These are phyloP conservation scores for Lucilia sericata DNA, from an alignment of 1,140 invertebrate genomes.

Conservation along the genomic window DNA sequence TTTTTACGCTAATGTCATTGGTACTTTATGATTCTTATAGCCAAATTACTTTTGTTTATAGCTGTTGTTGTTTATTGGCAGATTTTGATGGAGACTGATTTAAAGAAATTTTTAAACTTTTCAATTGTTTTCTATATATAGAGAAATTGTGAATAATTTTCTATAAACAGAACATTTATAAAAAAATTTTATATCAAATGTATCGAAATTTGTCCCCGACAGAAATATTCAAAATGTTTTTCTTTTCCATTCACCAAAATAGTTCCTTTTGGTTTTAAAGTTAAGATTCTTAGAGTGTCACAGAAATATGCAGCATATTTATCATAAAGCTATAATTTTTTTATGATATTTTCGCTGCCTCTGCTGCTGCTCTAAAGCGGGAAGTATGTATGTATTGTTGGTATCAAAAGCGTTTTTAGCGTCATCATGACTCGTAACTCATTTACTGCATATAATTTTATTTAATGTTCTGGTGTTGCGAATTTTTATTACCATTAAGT, in stretches of 20 bases:
- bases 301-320: neutral
- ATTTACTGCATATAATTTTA: constrained; percentile 37
- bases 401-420: neutral
- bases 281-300: neutral
- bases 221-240: neutral
- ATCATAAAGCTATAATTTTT: too few species aligned
- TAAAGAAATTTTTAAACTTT: too few species aligned
- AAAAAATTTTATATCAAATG: too few species aligned
- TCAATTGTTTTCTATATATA: too few species aligned
- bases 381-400: constrained; percentile 7
- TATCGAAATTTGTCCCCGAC: too few species aligned
- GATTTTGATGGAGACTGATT: neutral
- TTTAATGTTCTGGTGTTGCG: constrained; percentile 39
- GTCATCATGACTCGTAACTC: constrained; percentile 29
- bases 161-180: too few species aligned
- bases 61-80: too few species aligned
- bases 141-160: too few species aligned
- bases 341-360: neutral
- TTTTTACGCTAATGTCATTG: neutral
- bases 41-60: neutral
- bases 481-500: constrained; percentile 44
- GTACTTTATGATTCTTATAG: neutral
- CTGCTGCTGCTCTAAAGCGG: neutral
- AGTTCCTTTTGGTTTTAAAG: neutral
- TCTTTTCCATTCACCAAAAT: neutral